A percentile compares a stretch with the other conserved stretches of the same genome.
Conservation (phyloP, 2,888 invertebrate genomes). For the Hipparchia sbordonii region DNA sequence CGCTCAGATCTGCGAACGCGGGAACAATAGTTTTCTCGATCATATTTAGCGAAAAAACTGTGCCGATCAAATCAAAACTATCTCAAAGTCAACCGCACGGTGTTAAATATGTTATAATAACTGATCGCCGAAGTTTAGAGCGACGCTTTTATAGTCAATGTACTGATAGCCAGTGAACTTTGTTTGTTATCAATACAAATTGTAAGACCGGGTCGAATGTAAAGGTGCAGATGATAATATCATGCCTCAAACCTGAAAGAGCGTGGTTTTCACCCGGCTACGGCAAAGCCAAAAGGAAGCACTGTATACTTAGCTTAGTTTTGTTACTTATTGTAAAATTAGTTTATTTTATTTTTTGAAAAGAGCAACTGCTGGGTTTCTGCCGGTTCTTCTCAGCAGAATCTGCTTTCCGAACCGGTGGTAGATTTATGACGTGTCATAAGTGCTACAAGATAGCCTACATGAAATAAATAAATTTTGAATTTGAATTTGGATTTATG, state of each 20-base stretch:
- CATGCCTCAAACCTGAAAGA: neutral
- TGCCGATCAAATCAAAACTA: neutral
- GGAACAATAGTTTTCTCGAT: conserved; percentile 53
- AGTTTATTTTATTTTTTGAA: too few relatives aligned
- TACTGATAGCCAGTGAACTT: conserved; percentile 25
- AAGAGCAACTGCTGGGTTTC: too few relatives aligned
- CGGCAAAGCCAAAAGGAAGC: too few relatives aligned
- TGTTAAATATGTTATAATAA: conserved; percentile 29
- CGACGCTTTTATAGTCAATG: conserved; percentile 31
- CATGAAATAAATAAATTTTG: too few relatives aligned
- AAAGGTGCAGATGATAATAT: neutral
- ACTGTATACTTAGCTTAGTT: too few relatives aligned
- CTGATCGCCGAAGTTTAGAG: conserved; percentile 20
- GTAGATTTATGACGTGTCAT: too few relatives aligned
- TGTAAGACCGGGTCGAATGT: conserved; percentile 18
- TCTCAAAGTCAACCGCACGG: conserved; percentile 5
- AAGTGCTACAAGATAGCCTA: too few relatives aligned
- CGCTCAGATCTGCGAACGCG: conserved; percentile 73
- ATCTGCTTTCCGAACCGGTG: too few relatives aligned
- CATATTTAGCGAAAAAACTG: conserved; percentile 48
- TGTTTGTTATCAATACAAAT: conserved; percentile 26
- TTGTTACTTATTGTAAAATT: too few relatives aligned
- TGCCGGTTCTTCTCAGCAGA: too few relatives aligned
- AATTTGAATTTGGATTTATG: too few relatives aligned
- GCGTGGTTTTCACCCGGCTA: neutral